phyloP scores from a whole-genome alignment of 2,113 vertebrate genomes.

The Tenrec ecaudatus region DNA sequence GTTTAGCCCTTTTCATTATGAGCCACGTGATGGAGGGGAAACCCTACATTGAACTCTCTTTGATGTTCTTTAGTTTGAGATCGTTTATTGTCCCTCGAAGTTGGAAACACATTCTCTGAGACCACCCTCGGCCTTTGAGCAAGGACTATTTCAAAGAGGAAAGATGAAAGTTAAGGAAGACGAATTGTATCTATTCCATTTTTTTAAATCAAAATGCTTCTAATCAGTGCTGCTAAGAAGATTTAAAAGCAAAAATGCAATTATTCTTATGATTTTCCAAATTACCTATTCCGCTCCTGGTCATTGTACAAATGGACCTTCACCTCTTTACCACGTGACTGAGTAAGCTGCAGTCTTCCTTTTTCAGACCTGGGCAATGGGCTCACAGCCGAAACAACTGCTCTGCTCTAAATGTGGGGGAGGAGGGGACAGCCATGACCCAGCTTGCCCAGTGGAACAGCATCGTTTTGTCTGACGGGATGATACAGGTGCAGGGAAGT shows the following conservation, averaged over 20 bases:
- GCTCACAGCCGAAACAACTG: not conserved
- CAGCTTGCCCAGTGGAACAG: not conserved
- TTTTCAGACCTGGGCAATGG: not conserved
- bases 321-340: not conserved
- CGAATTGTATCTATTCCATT: not conserved
- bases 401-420: not conserved
- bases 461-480: not conserved
- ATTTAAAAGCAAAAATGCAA: not conserved
- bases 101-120: not conserved
- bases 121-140: not conserved
- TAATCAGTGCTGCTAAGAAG: not conserved
- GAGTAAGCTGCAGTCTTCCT: not conserved
- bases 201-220: conserved; percentile 12
- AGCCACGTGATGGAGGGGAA: not conserved
- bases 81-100: conserved; percentile 3
- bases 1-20: conserved; percentile 9
- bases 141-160: conserved; percentile 26
- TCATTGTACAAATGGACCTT: not conserved
- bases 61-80: not conserved
- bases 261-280: not conserved
- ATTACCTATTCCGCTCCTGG: not conserved
- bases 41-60: conserved; percentile 29
- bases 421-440: not conserved
- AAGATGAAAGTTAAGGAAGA: conserved; percentile 42
- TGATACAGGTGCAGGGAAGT: not conserved